A percentile compares a stretch with the other conserved stretches of the same genome.
phyloP scores from a whole-genome alignment of 2,797 vertebrate genomes.

The Tragopan temminckii region DNA sequence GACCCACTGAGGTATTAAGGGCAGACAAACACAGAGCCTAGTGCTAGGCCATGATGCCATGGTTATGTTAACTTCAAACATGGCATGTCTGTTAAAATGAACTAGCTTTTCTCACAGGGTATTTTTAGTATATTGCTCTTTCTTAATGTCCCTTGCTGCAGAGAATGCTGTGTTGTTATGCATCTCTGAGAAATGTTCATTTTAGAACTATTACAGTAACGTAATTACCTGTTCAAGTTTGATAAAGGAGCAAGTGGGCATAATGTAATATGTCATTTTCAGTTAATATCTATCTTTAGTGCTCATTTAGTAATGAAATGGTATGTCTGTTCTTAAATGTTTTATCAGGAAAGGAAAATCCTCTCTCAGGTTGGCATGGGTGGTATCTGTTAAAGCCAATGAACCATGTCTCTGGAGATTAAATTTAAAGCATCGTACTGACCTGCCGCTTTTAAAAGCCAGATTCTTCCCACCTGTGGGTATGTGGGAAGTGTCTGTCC shows the following conservation, averaged over 20 bases:
- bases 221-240: not conserved
- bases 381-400: not conserved
- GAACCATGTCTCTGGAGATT: not conserved
- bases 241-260: not conserved
- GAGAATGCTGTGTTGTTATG: not conserved
- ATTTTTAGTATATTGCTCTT: not conserved
- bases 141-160: not conserved
- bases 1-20: not conserved
- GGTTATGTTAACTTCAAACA: not conserved
- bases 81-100: not conserved
- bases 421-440: not conserved
- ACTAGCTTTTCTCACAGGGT: not conserved
- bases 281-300: constrained; percentile 2
- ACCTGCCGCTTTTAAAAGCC: not conserved
- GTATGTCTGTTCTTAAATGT: not conserved
- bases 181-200: not conserved
- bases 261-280: constrained; percentile 4
- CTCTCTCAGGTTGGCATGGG: not conserved
- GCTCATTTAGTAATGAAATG: not conserved
- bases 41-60: not conserved
- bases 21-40: not conserved
- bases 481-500: not conserved
- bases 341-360: not conserved
- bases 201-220: constrained; percentile 7
- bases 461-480: fast-evolving